Conservation (phyloP, 2,888 invertebrate species). For the Pollenia angustigena region DNA sequence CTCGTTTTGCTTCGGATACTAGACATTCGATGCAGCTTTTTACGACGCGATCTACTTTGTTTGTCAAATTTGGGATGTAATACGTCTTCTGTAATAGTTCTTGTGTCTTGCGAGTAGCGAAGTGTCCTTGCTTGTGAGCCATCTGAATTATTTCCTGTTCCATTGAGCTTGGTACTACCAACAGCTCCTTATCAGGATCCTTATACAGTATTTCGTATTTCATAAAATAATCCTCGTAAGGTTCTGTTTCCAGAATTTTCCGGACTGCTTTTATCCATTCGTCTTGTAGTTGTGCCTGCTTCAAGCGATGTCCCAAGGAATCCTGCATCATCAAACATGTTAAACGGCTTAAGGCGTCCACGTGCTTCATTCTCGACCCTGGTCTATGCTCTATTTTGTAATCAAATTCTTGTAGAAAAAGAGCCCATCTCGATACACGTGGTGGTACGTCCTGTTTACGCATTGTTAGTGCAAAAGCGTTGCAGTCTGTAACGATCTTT, state of each 20-base stretch:
- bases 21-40: too few relatives aligned
- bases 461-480: constrained; percentile 59
- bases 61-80: constrained; percentile 51
- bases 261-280: constrained; percentile 53
- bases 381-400: constrained; percentile 64
- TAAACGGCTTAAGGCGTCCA: constrained; percentile 67
- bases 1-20: too few relatives aligned
- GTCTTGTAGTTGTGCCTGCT: constrained; percentile 42
- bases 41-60: too few relatives aligned
- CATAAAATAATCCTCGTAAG: constrained; percentile 49
- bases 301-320: constrained; percentile 34
- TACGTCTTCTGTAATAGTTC: not conserved
- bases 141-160: constrained; percentile 77
- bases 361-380: constrained; percentile 60
- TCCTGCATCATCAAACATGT: constrained; percentile 33
- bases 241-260: constrained; percentile 45
- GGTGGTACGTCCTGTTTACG: constrained; percentile 58
- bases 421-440: constrained; percentile 62
- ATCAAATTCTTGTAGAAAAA: constrained; percentile 66
- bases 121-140: constrained; percentile 59
- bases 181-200: constrained; percentile 39
- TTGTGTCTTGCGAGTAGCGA: not conserved
- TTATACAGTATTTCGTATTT: too few relatives aligned
- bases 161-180: constrained; percentile 80
- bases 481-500: constrained; percentile 61